phyloP scores from a whole-genome alignment of 1,140 invertebrate species.

The Meloidogyne exigua region DNA sequence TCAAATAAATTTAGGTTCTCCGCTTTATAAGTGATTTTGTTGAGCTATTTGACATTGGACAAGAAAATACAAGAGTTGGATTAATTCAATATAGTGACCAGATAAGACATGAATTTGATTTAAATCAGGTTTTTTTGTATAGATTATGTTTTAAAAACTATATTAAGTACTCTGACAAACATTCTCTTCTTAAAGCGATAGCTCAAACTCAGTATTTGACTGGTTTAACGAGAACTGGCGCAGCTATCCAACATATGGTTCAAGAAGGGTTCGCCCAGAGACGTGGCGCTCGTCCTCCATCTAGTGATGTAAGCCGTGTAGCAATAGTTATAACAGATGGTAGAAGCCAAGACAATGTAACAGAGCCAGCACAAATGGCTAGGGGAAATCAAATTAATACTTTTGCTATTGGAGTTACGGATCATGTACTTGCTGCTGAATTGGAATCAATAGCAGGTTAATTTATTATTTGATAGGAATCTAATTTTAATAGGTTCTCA shows the following conservation, averaged over 20 bases:
- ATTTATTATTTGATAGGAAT: too few relatives aligned
- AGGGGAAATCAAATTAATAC: slow-evolving; percentile 57
- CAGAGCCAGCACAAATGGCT: slow-evolving; percentile 56
- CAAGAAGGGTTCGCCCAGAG: slow-evolving; percentile 61
- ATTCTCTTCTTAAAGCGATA: slow-evolving; percentile 56
- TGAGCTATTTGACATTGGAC: slow-evolving; percentile 62
- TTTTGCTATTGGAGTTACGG: slow-evolving; percentile 63
- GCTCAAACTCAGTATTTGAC: slow-evolving; percentile 59
- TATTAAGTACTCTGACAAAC: slow-evolving; percentile 54
- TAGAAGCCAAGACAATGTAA: slow-evolving; percentile 63
- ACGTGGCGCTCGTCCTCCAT: slow-evolving; percentile 56
- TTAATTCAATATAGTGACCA: slow-evolving; percentile 63
- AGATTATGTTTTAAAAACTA: background rate
- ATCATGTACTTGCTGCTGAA: slow-evolving; percentile 61
- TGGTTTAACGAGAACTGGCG: slow-evolving; percentile 60
- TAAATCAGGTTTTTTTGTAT: slow-evolving; percentile 39
- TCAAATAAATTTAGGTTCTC: slow-evolving; percentile 36
- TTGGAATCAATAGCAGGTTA: slow-evolving; percentile 58
- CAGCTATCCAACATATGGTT: slow-evolving; percentile 63
- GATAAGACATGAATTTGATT: slow-evolving; percentile 61
- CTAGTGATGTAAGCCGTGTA: slow-evolving; percentile 55
- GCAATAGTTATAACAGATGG: slow-evolving; percentile 63
- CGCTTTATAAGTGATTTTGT: slow-evolving; percentile 62
- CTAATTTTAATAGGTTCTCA: background rate
- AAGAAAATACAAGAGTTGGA: slow-evolving; percentile 60